Evolutionary conservation across 2,888 invertebrate species (phyloP).

Genomic region (Cheilosia vulpina): DNA sequence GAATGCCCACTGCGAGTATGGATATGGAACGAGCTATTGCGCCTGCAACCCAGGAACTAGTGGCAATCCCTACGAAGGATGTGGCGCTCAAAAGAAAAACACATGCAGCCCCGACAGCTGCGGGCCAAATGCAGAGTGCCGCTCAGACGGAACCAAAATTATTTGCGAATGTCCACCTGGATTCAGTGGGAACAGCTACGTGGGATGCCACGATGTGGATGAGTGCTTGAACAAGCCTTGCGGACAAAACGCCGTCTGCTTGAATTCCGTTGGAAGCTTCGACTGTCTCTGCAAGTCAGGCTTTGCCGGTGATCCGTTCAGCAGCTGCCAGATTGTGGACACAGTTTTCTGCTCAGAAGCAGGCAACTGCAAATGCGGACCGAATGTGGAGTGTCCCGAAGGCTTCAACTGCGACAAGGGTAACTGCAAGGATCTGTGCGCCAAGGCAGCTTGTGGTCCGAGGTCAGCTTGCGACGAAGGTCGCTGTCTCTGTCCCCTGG

Average conservation of each 20-base stretch:
- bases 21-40: slow-evolving; percentile 88
- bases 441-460: slow-evolving; percentile 90
- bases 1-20: slow-evolving; percentile 95
- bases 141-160: slow-evolving; percentile 89
- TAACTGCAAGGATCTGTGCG: slow-evolving; percentile 91
- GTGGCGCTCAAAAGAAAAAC: slow-evolving; percentile 88
- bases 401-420: slow-evolving; percentile 90
- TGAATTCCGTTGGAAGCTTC: slow-evolving; percentile 94
- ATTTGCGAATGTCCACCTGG: slow-evolving; percentile 93
- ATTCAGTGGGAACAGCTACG: slow-evolving; percentile 93
- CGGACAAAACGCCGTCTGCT: slow-evolving; percentile 93
- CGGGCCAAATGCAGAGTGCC: slow-evolving; percentile 91
- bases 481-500: slow-evolving; percentile 91
- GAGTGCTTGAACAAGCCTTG: slow-evolving; percentile 92
- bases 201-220: slow-evolving; percentile 92
- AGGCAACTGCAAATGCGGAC: slow-evolving; percentile 88
- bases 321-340: slow-evolving; percentile 90
- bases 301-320: slow-evolving; percentile 94
- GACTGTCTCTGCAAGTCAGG: slow-evolving; percentile 95
- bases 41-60: slow-evolving; percentile 92
- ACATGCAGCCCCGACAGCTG: slow-evolving; percentile 90
- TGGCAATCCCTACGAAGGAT: slow-evolving; percentile 94
- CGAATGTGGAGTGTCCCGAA: slow-evolving; percentile 89
- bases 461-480: slow-evolving; percentile 92
- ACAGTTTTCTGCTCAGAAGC: slow-evolving; percentile 89